A percentile compares a stretch with the other conserved stretches of the same genome.
phyloP scores from a whole-genome alignment of 2,113 vertebrate species.

The Myanophis thanlyinensis region DNA sequence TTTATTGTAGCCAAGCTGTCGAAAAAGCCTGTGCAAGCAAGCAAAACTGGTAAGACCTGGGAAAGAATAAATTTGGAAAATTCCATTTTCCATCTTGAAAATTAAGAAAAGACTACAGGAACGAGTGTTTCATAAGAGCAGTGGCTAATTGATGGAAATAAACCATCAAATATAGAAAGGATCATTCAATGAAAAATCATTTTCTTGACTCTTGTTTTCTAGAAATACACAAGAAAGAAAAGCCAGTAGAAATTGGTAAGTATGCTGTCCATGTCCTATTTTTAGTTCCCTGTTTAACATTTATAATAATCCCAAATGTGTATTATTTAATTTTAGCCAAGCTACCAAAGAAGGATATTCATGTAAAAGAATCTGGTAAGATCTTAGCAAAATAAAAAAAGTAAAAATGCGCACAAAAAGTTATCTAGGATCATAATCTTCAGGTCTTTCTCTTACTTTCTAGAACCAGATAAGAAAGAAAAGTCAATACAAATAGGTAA shows the following conservation, averaged over 20 bases:
- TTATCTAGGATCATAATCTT: neutral
- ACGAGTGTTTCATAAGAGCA: neutral
- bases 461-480: neutral
- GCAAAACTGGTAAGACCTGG: neutral
- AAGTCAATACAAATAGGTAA: neutral
- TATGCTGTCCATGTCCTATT: neutral
- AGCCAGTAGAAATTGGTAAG: neutral
- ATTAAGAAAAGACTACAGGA: neutral
- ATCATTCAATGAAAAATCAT: neutral
- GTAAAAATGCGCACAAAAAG: neutral
- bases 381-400: neutral
- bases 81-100: neutral
- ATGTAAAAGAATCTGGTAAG: neutral
- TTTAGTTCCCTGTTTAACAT: neutral
- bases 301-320: neutral
- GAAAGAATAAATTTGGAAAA: neutral
- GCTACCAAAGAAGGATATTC: neutral
- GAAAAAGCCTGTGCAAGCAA: neutral
- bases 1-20: neutral
- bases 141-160: neutral
- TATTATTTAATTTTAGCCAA: neutral
- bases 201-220: neutral
- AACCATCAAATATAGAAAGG: neutral
- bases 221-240: neutral
- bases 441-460: neutral